Conservation (phyloP, 1,140 invertebrate species). For the Polyergus mexicanus region DNA sequence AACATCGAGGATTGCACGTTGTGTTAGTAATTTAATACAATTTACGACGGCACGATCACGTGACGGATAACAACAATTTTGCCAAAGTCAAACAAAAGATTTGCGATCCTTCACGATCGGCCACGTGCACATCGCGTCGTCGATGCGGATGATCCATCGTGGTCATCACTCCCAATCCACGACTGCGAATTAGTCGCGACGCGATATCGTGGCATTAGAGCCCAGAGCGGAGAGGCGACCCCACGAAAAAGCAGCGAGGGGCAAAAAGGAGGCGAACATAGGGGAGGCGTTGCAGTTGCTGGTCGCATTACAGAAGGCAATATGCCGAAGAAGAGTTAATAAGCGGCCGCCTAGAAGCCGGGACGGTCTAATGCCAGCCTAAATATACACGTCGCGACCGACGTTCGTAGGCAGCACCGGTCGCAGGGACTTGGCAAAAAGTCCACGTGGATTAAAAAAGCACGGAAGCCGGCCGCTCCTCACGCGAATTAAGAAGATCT, state of each 20-base stretch:
- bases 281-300: conserved; percentile 52
- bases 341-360: conserved; percentile 73
- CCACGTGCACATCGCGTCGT: background rate
- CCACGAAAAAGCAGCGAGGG: conserved; percentile 33
- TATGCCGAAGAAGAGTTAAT: conserved; percentile 76
- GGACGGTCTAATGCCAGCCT: conserved; percentile 75
- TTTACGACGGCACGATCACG: background rate
- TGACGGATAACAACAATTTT: background rate
- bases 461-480: conserved; percentile 50
- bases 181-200: conserved; percentile 37
- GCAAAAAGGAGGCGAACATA: conserved; percentile 11
- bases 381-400: conserved; percentile 77
- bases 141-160: background rate
- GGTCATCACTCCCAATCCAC: conserved; percentile 22
- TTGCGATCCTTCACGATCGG: background rate
- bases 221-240: background rate
- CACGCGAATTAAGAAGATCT: conserved; percentile 66
- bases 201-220: conserved; percentile 48
- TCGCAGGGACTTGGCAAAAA: conserved; percentile 61
- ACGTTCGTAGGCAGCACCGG: conserved; percentile 35
- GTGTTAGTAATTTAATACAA: background rate
- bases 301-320: conserved; percentile 70
- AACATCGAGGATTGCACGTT: background rate
- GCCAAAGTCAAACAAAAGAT: background rate
- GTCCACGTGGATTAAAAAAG: conserved; percentile 71